These are phyloP conservation scores for Aphodius granarius DNA, from an alignment of 2,888 invertebrate species.

Conservation along the genomic window DNA sequence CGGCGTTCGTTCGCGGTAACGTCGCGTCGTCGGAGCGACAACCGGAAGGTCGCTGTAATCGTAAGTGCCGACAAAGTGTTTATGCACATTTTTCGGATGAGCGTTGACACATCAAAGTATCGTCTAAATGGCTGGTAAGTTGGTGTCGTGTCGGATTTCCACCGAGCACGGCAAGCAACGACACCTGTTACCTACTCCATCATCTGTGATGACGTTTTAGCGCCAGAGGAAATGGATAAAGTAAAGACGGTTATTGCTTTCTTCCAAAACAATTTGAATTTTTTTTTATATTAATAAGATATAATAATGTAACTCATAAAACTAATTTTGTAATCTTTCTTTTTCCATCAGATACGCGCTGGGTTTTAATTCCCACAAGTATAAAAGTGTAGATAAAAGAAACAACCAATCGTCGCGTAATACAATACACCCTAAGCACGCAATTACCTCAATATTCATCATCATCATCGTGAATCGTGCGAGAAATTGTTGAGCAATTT, in stretches of 20 bases:
- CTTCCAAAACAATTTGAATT: no score
- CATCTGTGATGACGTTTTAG: background rate
- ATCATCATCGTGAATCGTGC: background rate
- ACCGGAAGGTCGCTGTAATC: background rate
- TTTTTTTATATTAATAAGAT: no score
- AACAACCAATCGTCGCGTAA: background rate
- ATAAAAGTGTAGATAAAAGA: background rate
- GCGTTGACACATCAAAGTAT: background rate
- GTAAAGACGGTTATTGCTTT: no score
- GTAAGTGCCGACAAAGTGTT: background rate
- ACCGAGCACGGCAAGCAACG: background rate
- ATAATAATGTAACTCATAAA: no score
- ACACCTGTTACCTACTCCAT: background rate
- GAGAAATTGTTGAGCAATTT: constrained; percentile 7
- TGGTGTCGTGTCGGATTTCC: background rate
- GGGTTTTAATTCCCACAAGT: background rate
- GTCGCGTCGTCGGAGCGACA: background rate
- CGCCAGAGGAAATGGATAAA: background rate
- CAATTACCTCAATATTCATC: background rate
- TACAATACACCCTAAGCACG: background rate
- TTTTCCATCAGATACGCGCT: no score
- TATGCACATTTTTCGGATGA: background rate
- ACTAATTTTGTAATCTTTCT: no score
- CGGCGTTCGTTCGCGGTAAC: background rate
- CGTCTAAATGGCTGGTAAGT: background rate